phyloP scores from a whole-genome alignment of 2,888 invertebrate species.

The Cheilosia variabilis region DNA sequence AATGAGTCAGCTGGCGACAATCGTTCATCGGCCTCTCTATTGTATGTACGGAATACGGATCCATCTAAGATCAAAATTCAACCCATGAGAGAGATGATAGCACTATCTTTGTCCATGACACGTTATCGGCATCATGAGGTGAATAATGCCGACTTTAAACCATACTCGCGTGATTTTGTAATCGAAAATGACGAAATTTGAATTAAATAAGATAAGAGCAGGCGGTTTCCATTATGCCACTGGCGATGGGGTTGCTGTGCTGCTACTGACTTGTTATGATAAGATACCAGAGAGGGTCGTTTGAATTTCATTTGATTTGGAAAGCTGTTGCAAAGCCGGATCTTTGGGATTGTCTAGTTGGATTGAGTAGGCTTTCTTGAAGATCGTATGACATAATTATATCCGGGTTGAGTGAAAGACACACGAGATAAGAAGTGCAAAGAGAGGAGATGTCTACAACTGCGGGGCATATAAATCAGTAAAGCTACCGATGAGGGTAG shows the following conservation, averaged over 20 bases:
- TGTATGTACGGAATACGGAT: not conserved
- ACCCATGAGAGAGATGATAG: not conserved
- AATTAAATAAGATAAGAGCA: not conserved
- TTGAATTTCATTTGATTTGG: slow-evolving; percentile 1
- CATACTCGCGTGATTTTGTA: slow-evolving; percentile 7
- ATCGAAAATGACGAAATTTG: slow-evolving; percentile 24
- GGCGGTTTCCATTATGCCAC: slow-evolving; percentile 1
- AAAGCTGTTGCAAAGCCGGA: slow-evolving; percentile 8
- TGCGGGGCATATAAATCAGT: no score
- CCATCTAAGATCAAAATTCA: not conserved
- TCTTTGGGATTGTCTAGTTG: not conserved
- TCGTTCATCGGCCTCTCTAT: slow-evolving; percentile 32
- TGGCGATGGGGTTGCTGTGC: not conserved
- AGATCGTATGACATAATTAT: not conserved
- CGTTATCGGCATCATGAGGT: not conserved
- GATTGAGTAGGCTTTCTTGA: not conserved
- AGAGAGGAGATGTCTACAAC: no score
- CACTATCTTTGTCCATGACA: not conserved
- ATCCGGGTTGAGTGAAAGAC: no score
- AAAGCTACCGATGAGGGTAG: no score
- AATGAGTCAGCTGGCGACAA: slow-evolving; percentile 11
- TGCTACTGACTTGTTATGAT: slow-evolving; percentile 4
- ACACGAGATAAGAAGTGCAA: no score
- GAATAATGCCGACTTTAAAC: not conserved
- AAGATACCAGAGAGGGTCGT: slow-evolving; percentile 18